phyloP scores from a whole-genome alignment of 2,888 invertebrate genomes.

The Philaethria dido region DNA sequence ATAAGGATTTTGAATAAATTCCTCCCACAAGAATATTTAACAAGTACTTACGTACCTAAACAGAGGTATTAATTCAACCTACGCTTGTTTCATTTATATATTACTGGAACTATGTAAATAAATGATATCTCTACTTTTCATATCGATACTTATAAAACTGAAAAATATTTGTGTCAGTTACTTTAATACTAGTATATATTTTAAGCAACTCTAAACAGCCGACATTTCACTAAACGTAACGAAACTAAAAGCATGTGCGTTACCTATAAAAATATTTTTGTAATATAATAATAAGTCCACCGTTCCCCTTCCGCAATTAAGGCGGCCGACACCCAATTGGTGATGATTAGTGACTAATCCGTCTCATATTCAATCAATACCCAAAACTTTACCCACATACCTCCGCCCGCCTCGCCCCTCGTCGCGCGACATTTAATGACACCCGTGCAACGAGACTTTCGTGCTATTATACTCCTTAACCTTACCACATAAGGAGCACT shows the following conservation, averaged over 20 bases:
- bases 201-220: neutral
- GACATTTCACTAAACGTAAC: neutral
- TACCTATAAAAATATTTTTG: constrained; percentile 20
- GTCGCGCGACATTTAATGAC: constrained; percentile 84
- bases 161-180: neutral
- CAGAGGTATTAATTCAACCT: constrained; percentile 17
- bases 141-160: neutral
- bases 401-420: constrained; percentile 77
- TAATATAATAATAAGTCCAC: constrained; percentile 23
- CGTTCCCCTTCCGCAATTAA: constrained; percentile 55
- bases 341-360: constrained; percentile 83
- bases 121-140: constrained; percentile 15
- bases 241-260: constrained; percentile 3
- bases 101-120: constrained; percentile 32
- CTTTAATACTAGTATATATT: neutral
- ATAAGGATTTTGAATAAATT: constrained; percentile 26
- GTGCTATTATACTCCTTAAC: constrained; percentile 69
- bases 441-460: constrained; percentile 75
- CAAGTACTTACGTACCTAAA: constrained; percentile 9
- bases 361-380: constrained; percentile 84
- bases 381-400: constrained; percentile 84
- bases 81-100: constrained; percentile 19
- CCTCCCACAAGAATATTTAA: constrained; percentile 30
- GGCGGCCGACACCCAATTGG: constrained; percentile 72
- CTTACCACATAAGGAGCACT: constrained; percentile 65